phyloP scores from a whole-genome alignment of 2,113 vertebrate species.

The Patagioenas fasciata region DNA sequence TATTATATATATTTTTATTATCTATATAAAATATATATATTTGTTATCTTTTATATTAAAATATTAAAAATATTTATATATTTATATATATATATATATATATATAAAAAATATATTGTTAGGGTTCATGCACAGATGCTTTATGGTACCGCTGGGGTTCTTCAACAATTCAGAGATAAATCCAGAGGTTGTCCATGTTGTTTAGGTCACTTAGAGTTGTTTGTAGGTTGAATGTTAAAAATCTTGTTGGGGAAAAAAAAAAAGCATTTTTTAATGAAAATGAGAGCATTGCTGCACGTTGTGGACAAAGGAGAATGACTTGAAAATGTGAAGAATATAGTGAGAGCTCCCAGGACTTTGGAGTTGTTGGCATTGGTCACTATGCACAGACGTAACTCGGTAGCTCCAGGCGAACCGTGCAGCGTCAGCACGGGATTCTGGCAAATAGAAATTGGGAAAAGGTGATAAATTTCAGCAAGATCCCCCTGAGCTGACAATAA shows the following conservation, averaged over 20 bases:
- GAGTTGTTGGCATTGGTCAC: neutral
- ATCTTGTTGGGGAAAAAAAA: fast-evolving
- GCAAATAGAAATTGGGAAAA: neutral
- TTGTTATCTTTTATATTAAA: too few relatives aligned
- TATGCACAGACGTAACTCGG: neutral
- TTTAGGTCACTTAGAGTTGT: neutral
- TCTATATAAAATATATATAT: too few relatives aligned
- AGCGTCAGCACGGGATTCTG: neutral
- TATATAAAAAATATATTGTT: neutral
- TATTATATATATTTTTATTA: too few relatives aligned
- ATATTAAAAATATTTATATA: too few relatives aligned
- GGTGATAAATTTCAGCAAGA: neutral
- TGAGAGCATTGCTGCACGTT: neutral
- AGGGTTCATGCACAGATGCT: neutral
- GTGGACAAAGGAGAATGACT: neutral
- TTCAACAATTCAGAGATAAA: neutral
- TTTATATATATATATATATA: too few relatives aligned
- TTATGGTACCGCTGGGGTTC: neutral
- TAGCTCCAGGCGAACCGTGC: neutral
- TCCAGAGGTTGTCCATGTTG: neutral
- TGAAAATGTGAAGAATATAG: neutral
- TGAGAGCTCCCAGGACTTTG: neutral
- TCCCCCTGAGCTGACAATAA: neutral
- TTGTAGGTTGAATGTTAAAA: neutral
- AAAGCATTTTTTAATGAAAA: neutral